Percentiles rank a stretch among this genome's conserved stretches.
Evolutionary conservation across 2,113 vertebrate species (phyloP).

Genomic region (Brachyhypopomus gauderio): DNA sequence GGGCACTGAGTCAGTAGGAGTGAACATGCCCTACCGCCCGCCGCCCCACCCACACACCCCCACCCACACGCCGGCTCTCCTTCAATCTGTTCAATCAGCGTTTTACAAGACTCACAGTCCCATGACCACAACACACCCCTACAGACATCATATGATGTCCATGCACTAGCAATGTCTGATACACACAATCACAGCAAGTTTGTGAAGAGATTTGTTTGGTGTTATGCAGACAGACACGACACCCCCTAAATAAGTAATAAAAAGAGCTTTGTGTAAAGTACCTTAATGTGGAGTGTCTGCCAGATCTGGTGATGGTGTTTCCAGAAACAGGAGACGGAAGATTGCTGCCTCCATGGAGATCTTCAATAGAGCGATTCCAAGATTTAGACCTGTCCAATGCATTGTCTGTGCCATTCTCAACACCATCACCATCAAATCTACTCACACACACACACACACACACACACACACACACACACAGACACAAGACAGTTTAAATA

Average conservation of each 20-base stretch:
- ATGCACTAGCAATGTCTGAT: conserved; percentile 56
- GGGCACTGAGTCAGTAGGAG: conserved; percentile 2
- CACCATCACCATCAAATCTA: conserved; percentile 92
- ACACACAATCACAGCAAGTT: not conserved
- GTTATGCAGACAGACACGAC: not conserved
- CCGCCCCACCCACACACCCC: no score
- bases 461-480: not conserved
- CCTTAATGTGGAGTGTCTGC: conserved; percentile 88
- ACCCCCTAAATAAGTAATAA: not conserved
- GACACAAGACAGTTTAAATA: not conserved
- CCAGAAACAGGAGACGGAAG: conserved; percentile 83
- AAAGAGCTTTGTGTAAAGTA: conserved; percentile 53
- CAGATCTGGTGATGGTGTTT: conserved; percentile 81
- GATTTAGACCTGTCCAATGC: conserved; percentile 87
- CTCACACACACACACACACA: conserved; percentile 16
- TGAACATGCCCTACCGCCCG: not conserved
- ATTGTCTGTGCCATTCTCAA: conserved; percentile 87
- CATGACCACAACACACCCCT: not conserved
- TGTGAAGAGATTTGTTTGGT: not conserved
- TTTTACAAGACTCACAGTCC: no score
- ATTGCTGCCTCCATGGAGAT: conserved; percentile 85
- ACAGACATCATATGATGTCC: conserved; percentile 62
- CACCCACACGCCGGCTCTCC: no score
- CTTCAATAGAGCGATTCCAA: conserved; percentile 96
- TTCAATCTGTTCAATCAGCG: no score